Evolutionary conservation across 1,140 invertebrate species (phyloP), one percentile per base, ranked within the genome.

Genomic region (Eupeodes corollae): DNA sequence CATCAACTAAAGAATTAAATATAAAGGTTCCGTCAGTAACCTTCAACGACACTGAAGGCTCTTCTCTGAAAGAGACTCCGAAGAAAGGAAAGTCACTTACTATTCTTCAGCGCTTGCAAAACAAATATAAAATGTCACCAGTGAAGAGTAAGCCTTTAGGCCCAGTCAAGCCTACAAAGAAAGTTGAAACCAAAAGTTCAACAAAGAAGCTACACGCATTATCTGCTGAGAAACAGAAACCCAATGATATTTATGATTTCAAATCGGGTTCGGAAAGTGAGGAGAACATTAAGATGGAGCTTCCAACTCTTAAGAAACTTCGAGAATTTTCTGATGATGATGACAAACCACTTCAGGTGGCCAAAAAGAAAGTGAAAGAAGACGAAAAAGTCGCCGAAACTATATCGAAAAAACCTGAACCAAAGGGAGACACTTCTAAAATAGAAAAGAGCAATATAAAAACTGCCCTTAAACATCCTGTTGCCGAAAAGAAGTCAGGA

Each of bases 361-460:
- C 42, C 19, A 8, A 39, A 47, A 40, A 18, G n/a, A 26, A 31
- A 18, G 15, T 10, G 45, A 57, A 69, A 57, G 16, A 52, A 31
- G 65, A 66, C 6, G 51, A 57, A 31, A 50, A 61, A 55, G 10
- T 63, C 55, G 8, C 59, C 57, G 44, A 70, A 73, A 9, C 57
- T 52, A 30, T 75, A 73, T 31, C 75, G 73, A 50, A 75, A 75
- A 46, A 56, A 54, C 8, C 68, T 69, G 61, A 42, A 26, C 38
- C 3, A 69, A 73, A 0, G 62, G 69, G 62, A 70, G 57, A 39
- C 63, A 62, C 40, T 69, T 67, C 42, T 42, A 18, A 11, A 34
- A 35, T 37, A 0, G 63, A 59, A 14, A 42, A 42, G 6, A 49
- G 56, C 12, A 48, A 48, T 30, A 48, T 52, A 1, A 46, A 47